Evolutionary conservation across 2,797 vertebrate species (phyloP), one percentile per base, ranked within the genome.

Genomic region (Etheostoma perlongum): DNA sequence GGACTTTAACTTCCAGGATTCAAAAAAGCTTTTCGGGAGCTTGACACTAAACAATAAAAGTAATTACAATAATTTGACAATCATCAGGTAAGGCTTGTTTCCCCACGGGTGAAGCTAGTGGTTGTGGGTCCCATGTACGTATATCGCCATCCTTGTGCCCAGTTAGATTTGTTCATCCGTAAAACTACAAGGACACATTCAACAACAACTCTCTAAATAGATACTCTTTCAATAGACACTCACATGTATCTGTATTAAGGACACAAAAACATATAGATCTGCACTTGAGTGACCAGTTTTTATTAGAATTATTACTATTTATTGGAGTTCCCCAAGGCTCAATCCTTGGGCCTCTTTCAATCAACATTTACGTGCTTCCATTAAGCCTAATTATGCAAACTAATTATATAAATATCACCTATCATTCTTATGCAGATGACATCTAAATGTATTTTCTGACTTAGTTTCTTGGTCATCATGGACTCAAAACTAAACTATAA

Each of bases 1-100:
- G 47, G 63, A 87, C 64, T 54, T 65, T 36, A 48, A 82, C 57
- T 64, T 72, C 4, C 25, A 57, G 60, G 73, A 79, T 74, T 79
- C 12, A 27, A 58, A 40, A 68, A 7, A 64, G 36, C 16, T 62
- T 72, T 67, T 65, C 21, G 57, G 11, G 25, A 81, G 70, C 59
- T 53, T 53, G 47, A 68, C 40, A 64, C 19, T 1, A 6, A 76
- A 76, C 18, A 49, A 40, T 14, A 60, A 21, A n/a, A 33, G 4
- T 63, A 2, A 27, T 33, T 49, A 47, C 16, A 46, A 68, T 46
- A 5, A 10, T 62, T 27, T 2, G 2, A 46, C 51, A 25, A 14
- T 64, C 21, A 42, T 57, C 42, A 54, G 51, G 49, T 40, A 1
- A 1, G 3, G 18, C 4, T 23, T 1, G 2, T 9, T 23, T 60